Base-by-base conservation (phyloP, 2,797 vertebrate species). In the Thripadectes ignobilis region DNA sequence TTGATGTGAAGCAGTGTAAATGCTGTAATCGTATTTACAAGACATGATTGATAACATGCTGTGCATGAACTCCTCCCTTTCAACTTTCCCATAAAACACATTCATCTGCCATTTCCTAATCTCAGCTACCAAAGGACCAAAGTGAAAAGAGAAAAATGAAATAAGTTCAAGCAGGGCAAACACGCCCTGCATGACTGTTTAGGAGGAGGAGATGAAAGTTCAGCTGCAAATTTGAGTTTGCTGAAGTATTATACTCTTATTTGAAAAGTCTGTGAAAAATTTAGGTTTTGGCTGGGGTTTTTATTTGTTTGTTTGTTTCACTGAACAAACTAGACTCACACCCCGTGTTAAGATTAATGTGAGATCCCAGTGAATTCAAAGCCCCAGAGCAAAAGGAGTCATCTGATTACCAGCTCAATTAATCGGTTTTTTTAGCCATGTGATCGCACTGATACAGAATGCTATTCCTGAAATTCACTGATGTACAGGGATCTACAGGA, bases 1-100 rank as follows among this genome's bases (percentile, higher is more conserved):
- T 94, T 89, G 74, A 96, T 94, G 74, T 85, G 77, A 94, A 76
- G 63, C 59, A 71, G 43, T 76, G 79, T 81, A 95, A 96, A 95
- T 46, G 34, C 38, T 81, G 26, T 88, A 72, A 88, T 45, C 66
- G 14, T 87, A 83, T 91, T 92, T 94, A 94, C 41, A 91, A 67
- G 80, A 94, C 58, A 72, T 77, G 82, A 94, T 38, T 73, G 59
- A 49, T 85, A 88, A 84, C 43, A 67, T 32, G 66, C 43, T 75
- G 38, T 6, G 4, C 38, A 66, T 48, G 34, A 95, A 71, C 55
- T 62, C 54, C 51, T 82, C 82, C 91, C 68, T 95, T 91, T 90
- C 91, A 84, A 84, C 45, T 63, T 85, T 45, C n/a, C 79, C 45
- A 61, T 87, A 92, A 95, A 94, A 81, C 27, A 67, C 45, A 71